These are phyloP conservation scores for Drosophila kohkoa DNA, from an alignment of 1,140 invertebrate genomes.

Conservation along the genomic window DNA sequence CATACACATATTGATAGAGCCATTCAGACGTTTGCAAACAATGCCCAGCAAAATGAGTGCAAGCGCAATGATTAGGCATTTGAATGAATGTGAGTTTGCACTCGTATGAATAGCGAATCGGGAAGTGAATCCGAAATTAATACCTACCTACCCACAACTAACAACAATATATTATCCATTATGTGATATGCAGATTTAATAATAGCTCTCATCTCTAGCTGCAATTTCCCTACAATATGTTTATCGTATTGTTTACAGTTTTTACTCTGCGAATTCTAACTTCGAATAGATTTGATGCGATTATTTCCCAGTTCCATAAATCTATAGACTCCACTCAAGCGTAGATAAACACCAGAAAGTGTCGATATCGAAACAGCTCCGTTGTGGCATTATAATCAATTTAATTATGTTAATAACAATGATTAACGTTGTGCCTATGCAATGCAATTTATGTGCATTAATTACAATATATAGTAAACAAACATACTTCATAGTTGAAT, in stretches of 20 bases:
- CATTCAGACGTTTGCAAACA: constrained; percentile 51
- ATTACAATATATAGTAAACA: no score
- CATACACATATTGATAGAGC: constrained; percentile 2
- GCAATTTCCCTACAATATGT: background rate
- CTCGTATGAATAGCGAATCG: background rate
- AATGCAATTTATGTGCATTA: no score
- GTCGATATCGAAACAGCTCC: background rate
- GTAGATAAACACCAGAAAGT: constrained; percentile 4
- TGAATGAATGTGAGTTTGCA: constrained; percentile 24
- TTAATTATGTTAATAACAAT: background rate
- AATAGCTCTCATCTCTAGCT: background rate
- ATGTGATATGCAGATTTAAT: constrained; percentile 2
- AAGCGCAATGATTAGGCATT: constrained; percentile 56
- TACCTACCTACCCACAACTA: background rate
- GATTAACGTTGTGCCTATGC: no score
- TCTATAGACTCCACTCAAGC: background rate
- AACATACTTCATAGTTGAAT: no score
- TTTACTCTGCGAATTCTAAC: background rate
- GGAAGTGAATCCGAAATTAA: constrained; percentile 15
- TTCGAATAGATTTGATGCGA: background rate
- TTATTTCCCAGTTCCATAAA: background rate
- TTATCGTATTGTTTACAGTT: background rate
- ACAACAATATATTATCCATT: background rate
- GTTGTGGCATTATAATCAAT: background rate
- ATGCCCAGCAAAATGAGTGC: constrained; percentile 61